Evolutionary conservation across 2,113 vertebrate species (phyloP).

Genomic region (Cricetomys ansorgei): DNA sequence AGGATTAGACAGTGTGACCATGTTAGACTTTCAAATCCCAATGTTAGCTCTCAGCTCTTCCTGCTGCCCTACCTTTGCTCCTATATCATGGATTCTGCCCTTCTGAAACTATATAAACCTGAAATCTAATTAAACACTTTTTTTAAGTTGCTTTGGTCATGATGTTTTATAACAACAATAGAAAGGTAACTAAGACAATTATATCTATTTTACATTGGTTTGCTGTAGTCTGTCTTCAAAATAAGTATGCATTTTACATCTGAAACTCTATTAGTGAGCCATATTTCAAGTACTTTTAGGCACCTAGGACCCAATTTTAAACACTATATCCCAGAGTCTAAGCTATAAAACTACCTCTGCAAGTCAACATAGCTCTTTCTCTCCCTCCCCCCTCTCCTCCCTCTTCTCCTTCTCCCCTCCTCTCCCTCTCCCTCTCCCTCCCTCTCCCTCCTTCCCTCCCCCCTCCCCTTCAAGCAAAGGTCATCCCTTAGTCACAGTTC

Average conservation of each 20-base stretch:
- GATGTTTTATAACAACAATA: neutral
- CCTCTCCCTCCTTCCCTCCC: no score
- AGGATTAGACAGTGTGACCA: neutral
- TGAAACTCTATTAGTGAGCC: neutral
- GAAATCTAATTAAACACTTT: neutral
- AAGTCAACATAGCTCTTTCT: neutral
- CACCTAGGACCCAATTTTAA: neutral
- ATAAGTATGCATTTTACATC: neutral
- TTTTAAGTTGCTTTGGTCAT: neutral
- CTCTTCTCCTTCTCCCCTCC: neutral
- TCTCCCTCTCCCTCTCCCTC: no score
- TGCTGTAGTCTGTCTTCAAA: neutral
- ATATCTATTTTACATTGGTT: neutral
- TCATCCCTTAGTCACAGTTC: slow-evolving; percentile 14
- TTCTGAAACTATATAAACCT: neutral
- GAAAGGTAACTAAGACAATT: neutral
- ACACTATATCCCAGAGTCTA: neutral
- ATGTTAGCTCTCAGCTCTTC: neutral
- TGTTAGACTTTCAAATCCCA: neutral
- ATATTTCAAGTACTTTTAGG: neutral
- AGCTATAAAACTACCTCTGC: neutral
- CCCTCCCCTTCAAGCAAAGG: neutral
- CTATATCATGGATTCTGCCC: neutral
- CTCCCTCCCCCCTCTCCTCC: no score
- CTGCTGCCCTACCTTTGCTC: neutral